Conservation (phyloP, 2,888 invertebrate species). For the Sphaeridia pumilis region DNA sequence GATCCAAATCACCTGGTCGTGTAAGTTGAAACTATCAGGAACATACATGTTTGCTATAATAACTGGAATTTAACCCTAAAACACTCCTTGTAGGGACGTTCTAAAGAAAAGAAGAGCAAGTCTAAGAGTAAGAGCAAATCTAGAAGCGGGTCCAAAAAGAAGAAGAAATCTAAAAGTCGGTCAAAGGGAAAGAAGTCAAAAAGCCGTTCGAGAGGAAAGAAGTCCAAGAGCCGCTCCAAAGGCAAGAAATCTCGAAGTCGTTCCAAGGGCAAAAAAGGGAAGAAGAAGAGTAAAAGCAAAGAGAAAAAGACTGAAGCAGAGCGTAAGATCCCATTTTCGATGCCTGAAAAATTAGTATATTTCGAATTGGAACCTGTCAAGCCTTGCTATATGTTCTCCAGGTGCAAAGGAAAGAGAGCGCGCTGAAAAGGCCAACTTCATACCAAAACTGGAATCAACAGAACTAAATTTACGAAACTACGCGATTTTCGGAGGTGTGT, state of each 20-base stretch:
- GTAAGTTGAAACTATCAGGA: neutral
- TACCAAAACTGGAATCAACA: slow-evolving; percentile 44
- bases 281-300: neutral
- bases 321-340: slow-evolving; percentile 17
- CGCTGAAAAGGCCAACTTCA: slow-evolving; percentile 41
- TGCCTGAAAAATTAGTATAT: neutral
- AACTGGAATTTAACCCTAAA: too few relatives aligned
- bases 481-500: slow-evolving; percentile 62
- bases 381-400: slow-evolving; percentile 2
- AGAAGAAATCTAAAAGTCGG: too few relatives aligned
- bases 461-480: slow-evolving; percentile 65
- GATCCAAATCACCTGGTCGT: slow-evolving; percentile 3
- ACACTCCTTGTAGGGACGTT: neutral
- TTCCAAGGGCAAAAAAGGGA: neutral
- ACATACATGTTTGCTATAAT: too few relatives aligned
- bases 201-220: neutral
- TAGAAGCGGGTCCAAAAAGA: neutral
- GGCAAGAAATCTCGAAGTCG: neutral
- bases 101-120: slow-evolving; percentile 1
- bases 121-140: slow-evolving; percentile 1
- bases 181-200: neutral
- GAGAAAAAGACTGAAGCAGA: slow-evolving; percentile 29
- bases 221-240: neutral
- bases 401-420: slow-evolving; percentile 33
- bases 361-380: neutral